Base-by-base conservation (phyloP, 2,888 invertebrate species). In the Eupithecia centaureata region DNA sequence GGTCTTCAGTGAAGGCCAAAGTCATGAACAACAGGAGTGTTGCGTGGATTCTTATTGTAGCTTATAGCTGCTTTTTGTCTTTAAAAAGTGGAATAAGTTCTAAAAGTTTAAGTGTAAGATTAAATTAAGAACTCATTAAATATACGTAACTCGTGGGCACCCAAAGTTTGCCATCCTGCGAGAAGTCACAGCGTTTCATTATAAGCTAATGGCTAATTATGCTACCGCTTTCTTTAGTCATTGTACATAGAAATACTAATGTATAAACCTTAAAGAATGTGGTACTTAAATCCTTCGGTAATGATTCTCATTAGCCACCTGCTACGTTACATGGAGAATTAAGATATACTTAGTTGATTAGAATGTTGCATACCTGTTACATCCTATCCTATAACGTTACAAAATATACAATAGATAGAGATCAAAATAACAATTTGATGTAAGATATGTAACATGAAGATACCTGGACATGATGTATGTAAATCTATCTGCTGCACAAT, bases 151-250 rank as follows among this genome's bases (percentile, higher is more conserved):
- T n/a, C n/a, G n/a, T n/a, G n/a, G n/a, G n/a, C n/a, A n/a, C n/a
- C n/a, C n/a, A n/a, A n/a, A n/a, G n/a, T n/a, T n/a, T n/a, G n/a
- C n/a, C 10, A 56, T 10, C n/a, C 18, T 22, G 32, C 32, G 32
- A 32, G 56, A 33, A 57, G 57, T 57, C 57, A 32, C 32, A 32
- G 32, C 57, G 30, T 28, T 56, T 57, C 18, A 30, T 12, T 32
- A 28, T 32, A 57, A 18, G 18, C 25, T 56, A 57, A 52, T 52
- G 27, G 8, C 52, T n/a, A n/a, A n/a, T n/a, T n/a, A n/a, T n/a
- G n/a, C n/a, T 57, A 10, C 15, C 18, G 10, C 22, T 57, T 30
- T 57, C 28, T 32, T 56, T 18, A 15, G 54, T 28, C 28, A 25
- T 54, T 54, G 28, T 30, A 56, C 12, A 3, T 10, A 38, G n/a